Conservation (phyloP, 2,113 vertebrate genomes). For the Varanus salvator region DNA sequence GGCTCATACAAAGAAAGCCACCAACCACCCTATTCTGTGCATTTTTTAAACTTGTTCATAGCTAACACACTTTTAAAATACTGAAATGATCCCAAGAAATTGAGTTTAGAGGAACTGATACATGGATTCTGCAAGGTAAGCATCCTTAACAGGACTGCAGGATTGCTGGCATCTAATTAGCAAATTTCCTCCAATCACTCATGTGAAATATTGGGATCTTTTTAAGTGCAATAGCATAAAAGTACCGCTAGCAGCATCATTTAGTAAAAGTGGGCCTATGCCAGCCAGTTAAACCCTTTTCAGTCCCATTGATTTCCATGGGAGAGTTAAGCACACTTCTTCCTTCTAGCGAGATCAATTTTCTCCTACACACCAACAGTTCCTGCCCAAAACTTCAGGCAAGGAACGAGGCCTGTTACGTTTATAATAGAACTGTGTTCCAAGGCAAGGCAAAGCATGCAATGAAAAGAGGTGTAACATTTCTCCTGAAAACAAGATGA, state of each 20-base stretch:
- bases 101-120: background rate
- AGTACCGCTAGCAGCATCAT: background rate
- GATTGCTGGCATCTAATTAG: background rate
- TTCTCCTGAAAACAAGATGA: background rate
- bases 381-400: background rate
- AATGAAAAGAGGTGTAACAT: background rate
- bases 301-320: background rate
- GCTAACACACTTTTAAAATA: background rate
- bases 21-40: too few relatives aligned
- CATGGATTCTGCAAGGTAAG: background rate
- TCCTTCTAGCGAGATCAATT: background rate
- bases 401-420: background rate
- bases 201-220: background rate
- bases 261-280: background rate
- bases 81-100: background rate
- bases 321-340: background rate
- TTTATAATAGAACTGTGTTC: background rate
- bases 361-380: background rate
- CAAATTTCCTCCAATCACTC: background rate
- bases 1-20: too few relatives aligned
- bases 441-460: background rate
- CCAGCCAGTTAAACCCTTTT: background rate
- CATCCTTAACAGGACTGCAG: background rate
- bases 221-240: background rate
- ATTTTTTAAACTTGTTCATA: too few relatives aligned